Evolutionary conservation across 2,797 vertebrate genomes (phyloP).

Genomic region (Spheniscus humboldti): DNA sequence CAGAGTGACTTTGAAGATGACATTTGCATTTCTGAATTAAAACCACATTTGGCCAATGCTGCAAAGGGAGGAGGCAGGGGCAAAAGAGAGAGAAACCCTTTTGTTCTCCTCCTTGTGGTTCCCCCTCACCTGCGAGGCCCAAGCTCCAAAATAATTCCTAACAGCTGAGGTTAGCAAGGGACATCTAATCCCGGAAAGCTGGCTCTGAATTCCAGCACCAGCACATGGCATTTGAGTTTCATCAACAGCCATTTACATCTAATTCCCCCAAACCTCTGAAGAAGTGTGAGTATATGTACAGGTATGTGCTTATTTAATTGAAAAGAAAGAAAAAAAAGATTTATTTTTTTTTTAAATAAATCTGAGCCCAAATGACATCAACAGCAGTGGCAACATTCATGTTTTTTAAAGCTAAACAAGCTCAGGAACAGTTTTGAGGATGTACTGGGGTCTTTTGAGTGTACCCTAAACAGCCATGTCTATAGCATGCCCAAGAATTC

Average conservation of each 20-base stretch:
- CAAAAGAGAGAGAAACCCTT: constrained; percentile 25
- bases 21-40: constrained; percentile 56
- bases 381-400: neutral
- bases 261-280: neutral
- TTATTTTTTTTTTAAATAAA: neutral
- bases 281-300: neutral
- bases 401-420: neutral
- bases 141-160: constrained; percentile 50
- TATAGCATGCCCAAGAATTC: neutral
- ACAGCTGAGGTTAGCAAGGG: constrained; percentile 54
- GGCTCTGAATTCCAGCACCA: constrained; percentile 32
- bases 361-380: neutral
- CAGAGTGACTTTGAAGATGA: constrained; percentile 1
- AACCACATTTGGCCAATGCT: constrained; percentile 17
- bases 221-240: neutral
- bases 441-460: neutral
- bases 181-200: constrained; percentile 49
- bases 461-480: rapidly evolving
- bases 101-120: constrained; percentile 43
- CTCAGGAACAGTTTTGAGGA: neutral
- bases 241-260: neutral
- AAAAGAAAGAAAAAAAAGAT: neutral
- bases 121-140: constrained; percentile 41
- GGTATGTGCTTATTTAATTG: neutral
- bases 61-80: neutral